A percentile compares a stretch with the other conserved stretches of the same genome.
phyloP scores from a whole-genome alignment of 2,797 vertebrate genomes.

The Clarias pachynema region DNA sequence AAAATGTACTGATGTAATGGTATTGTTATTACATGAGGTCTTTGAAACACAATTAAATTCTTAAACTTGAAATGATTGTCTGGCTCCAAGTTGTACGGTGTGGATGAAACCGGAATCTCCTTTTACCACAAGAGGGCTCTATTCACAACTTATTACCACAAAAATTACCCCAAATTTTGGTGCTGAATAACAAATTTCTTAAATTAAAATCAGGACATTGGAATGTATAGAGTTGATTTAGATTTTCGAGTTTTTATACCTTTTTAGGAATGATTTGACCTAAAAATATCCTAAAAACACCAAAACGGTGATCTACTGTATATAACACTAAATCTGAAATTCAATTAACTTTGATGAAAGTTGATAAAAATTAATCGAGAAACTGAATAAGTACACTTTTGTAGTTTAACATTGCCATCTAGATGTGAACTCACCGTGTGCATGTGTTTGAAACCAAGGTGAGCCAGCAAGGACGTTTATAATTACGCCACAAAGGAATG shows the following conservation, averaged over 20 bases:
- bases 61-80: conserved; percentile 55
- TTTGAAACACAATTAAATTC: conserved; percentile 75
- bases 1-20: conserved; percentile 59
- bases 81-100: not conserved
- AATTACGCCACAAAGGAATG: conserved; percentile 62
- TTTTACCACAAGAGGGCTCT: conserved; percentile 48
- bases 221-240: not conserved
- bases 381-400: not conserved
- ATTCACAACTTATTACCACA: not conserved
- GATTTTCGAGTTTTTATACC: not conserved
- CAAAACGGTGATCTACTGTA: not conserved
- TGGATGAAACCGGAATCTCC: not conserved
- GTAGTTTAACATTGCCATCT: not conserved
- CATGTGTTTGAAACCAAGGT: conserved; percentile 57
- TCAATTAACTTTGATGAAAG: not conserved
- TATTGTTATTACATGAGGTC: conserved; percentile 66
- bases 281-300: not conserved
- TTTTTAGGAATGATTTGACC: not conserved
- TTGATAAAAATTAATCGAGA: not conserved
- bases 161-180: not conserved
- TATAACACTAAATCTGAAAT: not conserved
- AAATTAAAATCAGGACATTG: not conserved
- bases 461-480: conserved; percentile 62
- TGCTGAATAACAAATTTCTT: not conserved
- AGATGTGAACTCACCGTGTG: not conserved